Evolutionary conservation across 2,113 vertebrate genomes (phyloP).

Genomic region (Phocoena sinus): DNA sequence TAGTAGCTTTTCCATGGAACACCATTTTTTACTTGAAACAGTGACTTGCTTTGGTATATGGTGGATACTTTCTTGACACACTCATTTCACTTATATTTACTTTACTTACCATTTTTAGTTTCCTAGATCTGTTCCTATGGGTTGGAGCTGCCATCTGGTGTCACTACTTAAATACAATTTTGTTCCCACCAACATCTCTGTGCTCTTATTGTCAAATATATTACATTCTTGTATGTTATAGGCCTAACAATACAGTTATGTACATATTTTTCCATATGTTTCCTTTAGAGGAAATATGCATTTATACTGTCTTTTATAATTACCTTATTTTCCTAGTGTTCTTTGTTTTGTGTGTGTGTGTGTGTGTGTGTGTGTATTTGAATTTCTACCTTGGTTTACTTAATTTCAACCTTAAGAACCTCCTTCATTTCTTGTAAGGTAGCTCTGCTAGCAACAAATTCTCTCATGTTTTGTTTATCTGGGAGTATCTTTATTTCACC

Average conservation of each 20-base stretch:
- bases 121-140: not conserved
- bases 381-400: not conserved
- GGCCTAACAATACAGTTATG: not conserved
- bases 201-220: not conserved
- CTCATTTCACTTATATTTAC: not conserved
- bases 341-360: not conserved
- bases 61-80: not conserved
- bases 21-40: conserved; percentile 2
- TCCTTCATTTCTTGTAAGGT: not conserved
- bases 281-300: not conserved
- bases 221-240: not conserved
- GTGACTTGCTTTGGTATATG: not conserved
- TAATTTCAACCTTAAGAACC: not conserved
- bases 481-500: not conserved
- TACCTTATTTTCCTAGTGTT: not conserved
- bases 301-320: not conserved
- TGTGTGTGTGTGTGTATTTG: not conserved
- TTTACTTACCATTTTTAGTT: not conserved
- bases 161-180: not conserved
- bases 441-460: not conserved
- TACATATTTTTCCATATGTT: not conserved
- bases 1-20: not conserved
- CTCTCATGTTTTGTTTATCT: conserved; percentile 17
- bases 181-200: not conserved
- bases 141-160: not conserved